These are phyloP conservation scores for Heliconius ismenius DNA, from an alignment of 2,888 invertebrate genomes.

Conservation along the genomic window DNA sequence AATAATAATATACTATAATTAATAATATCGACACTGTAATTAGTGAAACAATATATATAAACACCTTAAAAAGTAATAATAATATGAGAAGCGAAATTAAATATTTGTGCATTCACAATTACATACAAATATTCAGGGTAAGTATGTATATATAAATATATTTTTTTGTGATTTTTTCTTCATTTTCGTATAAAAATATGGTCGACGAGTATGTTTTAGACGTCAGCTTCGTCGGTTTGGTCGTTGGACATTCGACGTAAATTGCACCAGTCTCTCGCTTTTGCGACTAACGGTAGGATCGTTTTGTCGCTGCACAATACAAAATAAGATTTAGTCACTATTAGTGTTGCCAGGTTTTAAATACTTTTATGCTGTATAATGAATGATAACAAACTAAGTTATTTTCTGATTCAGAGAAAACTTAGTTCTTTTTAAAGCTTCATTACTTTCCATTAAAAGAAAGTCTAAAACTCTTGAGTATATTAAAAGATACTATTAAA, in stretches of 20 bases:
- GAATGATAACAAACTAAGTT: neutral
- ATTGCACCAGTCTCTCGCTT: constrained; percentile 75
- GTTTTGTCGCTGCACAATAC: constrained; percentile 75
- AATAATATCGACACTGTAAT: constrained; percentile 60
- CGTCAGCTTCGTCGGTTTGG: constrained; percentile 60
- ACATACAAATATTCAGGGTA: constrained; percentile 2
- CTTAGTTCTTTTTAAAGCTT: neutral
- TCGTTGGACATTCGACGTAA: constrained; percentile 62
- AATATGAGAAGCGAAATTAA: constrained; percentile 68
- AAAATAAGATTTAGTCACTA: constrained; percentile 63
- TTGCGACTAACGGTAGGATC: constrained; percentile 74
- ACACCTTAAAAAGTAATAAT: constrained; percentile 61
- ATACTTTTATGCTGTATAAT: neutral
- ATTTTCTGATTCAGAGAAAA: constrained; percentile 1
- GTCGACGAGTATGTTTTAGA: constrained; percentile 62
- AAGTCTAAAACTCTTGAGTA: neutral
- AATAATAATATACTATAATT: neutral
- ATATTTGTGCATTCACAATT: constrained; percentile 75
- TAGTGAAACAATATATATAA: constrained; percentile 72
- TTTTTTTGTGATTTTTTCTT: constrained; percentile 68
- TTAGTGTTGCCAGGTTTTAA: constrained; percentile 18
- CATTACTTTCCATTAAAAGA: neutral
- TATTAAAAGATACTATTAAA: too few species aligned
- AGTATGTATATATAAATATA: constrained; percentile 41
- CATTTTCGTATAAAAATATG: constrained; percentile 65